Conservation (phyloP, 2,113 vertebrate species). For the Neoarius graeffei region DNA sequence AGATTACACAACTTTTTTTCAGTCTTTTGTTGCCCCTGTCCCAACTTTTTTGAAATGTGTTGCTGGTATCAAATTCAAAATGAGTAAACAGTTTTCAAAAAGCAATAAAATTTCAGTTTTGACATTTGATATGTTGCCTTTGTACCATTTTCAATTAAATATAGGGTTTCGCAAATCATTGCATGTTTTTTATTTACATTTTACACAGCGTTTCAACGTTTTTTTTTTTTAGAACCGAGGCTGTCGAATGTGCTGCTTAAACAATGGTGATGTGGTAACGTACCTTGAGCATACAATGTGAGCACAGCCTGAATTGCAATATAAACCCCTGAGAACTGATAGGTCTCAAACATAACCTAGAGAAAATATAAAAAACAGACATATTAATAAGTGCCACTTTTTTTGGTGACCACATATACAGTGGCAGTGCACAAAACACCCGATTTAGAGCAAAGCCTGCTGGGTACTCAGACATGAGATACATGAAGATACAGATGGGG, state of each 20-base stretch:
- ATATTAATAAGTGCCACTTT: not conserved
- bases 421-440: not conserved
- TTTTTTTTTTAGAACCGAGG: too few relatives aligned
- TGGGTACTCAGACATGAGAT: not conserved
- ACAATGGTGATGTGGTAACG: not conserved
- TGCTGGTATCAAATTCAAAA: too few relatives aligned
- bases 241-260: not conserved
- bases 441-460: not conserved
- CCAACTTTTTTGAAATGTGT: too few relatives aligned
- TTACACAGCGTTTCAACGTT: too few relatives aligned
- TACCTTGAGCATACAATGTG: slow-evolving; percentile 98
- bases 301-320: slow-evolving; percentile 98
- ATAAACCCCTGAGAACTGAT: slow-evolving; percentile 95
- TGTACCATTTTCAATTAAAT: too few relatives aligned
- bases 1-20: too few relatives aligned
- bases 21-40: too few relatives aligned
- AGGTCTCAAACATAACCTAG: slow-evolving; percentile 99
- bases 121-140: too few relatives aligned
- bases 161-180: too few relatives aligned
- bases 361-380: slow-evolving; percentile 39
- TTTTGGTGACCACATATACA: not conserved
- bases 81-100: too few relatives aligned
- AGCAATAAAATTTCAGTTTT: too few relatives aligned
- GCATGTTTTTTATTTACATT: too few relatives aligned
- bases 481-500: not conserved